Conservation (phyloP, 2,113 vertebrate genomes). For the Brachyhypopomus occidentalis region DNA sequence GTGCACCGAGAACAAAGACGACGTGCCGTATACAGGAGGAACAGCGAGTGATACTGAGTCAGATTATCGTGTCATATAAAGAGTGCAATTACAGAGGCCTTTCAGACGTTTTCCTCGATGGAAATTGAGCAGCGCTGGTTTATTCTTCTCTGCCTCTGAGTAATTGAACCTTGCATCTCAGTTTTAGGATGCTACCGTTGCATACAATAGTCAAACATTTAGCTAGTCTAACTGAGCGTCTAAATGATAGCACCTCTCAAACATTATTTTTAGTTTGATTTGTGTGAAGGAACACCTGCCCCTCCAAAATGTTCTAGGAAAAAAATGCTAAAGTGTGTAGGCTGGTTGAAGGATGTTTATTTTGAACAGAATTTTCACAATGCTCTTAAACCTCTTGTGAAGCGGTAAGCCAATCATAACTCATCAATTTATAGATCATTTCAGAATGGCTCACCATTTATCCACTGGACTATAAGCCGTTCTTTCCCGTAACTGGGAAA, state of each 20-base stretch:
- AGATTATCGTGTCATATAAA: not conserved
- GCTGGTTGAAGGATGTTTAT: not conserved
- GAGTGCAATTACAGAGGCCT: not conserved
- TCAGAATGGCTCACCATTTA: not conserved
- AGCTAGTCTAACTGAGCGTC: not conserved
- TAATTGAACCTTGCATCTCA: not conserved
- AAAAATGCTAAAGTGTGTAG: not conserved
- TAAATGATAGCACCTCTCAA: not conserved
- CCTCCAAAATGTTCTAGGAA: not conserved
- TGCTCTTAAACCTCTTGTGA: not conserved
- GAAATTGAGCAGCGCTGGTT: not conserved
- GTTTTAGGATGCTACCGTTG: not conserved
- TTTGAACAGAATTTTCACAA: not conserved
- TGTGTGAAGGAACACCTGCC: not conserved
- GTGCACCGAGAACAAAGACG: slow-evolving; percentile 28
- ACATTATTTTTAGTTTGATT: not conserved
- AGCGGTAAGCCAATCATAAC: not conserved
- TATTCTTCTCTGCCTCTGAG: not conserved
- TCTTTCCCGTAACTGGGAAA: not conserved
- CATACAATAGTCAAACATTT: not conserved
- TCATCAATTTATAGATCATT: not conserved
- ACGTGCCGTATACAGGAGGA: not conserved
- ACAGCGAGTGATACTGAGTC: slow-evolving; percentile 18
- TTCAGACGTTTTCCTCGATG: not conserved
- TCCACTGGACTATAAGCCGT: not conserved